phyloP scores from a whole-genome alignment of 2,888 invertebrate species.

The Helicoverpa assulta region DNA sequence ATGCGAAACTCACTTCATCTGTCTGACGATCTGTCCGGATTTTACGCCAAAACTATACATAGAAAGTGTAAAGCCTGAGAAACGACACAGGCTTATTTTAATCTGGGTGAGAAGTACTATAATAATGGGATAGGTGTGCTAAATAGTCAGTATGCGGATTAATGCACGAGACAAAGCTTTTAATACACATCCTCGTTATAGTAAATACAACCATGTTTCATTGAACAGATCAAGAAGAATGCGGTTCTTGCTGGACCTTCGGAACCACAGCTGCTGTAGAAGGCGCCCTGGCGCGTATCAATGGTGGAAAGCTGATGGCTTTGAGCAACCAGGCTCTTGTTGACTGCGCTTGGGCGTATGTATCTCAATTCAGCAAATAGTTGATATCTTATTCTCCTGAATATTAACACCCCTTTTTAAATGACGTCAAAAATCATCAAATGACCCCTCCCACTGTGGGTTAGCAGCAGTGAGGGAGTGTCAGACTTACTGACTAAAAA shows the following conservation, averaged over 20 bases:
- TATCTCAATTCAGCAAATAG: not conserved
- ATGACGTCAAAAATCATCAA: too few species aligned
- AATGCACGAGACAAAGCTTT: too few species aligned
- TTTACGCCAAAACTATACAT: too few species aligned
- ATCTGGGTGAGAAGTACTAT: not conserved
- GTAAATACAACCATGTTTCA: not conserved
- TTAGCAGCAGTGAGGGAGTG: too few species aligned
- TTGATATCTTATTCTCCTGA: too few species aligned
- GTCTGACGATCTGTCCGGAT: too few species aligned
- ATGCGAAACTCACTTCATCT: too few species aligned
- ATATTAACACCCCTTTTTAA: too few species aligned
- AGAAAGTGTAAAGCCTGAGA: too few species aligned
- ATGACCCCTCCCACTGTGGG: too few species aligned
- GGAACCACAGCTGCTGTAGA: constrained; percentile 78
- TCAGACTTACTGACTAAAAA: too few species aligned
- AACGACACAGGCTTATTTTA: not conserved
- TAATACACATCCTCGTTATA: not conserved
- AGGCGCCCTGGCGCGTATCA: constrained; percentile 78
- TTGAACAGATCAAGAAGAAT: constrained; percentile 75
- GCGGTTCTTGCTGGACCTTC: constrained; percentile 81
- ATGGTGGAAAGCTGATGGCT: constrained; percentile 76
- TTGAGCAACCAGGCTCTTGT: constrained; percentile 81
- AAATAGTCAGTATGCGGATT: too few species aligned
- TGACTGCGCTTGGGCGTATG: constrained; percentile 83
- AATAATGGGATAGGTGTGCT: not conserved